Evolutionary conservation across 2,797 vertebrate species (phyloP), one percentile per base, ranked within the genome.

Genomic region (Serranus cabrilla): DNA sequence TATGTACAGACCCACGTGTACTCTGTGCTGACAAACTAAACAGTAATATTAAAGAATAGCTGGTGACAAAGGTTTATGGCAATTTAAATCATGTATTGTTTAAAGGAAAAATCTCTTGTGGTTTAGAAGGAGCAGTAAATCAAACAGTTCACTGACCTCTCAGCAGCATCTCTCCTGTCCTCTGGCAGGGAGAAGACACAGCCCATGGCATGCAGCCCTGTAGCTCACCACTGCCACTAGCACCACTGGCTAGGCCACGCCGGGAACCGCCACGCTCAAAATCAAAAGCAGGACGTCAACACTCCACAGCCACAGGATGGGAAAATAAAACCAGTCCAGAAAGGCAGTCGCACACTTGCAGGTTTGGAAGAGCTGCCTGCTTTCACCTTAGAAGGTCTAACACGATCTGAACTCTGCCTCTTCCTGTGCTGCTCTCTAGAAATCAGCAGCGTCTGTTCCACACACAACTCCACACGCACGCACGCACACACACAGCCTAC

Each of bases 151-250:
- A 95, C 97, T 96, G 93, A 99, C 98, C 97, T 98, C 78, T 92
- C 91, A 42, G 74, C 63, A 23, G 92, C 73, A 73, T 83, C 91
- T 88, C 89, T 87, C 79, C 96, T 95, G 68, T 98, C 96, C 80
- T 71, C 92, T 0, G 95, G 96, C 86, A 95, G 91, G 0, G 97
- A 97, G 93, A 95, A 97, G n/a, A 93, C 81, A 11, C 98, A 99
- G 85, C 98, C 98, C 98, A 99, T 96, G 90, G 81, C 92, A 90
- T 80, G 78, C 80, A 86, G 84, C 83, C 89, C 86, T 80, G 67
- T 81, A 78, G 84, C 76, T 75, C 82, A 64, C 80, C 71, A 64
- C 76, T 81, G 77, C 80, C 86, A 83, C 88, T 80, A 91, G 80
- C 89, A 78, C 77, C 56, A 60, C 77, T 72, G 83, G 86, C 91